A percentile compares a stretch with the other conserved stretches of the same genome.
phyloP scores from a whole-genome alignment of 1,140 invertebrate species.

The Piezodorus guildinii region DNA sequence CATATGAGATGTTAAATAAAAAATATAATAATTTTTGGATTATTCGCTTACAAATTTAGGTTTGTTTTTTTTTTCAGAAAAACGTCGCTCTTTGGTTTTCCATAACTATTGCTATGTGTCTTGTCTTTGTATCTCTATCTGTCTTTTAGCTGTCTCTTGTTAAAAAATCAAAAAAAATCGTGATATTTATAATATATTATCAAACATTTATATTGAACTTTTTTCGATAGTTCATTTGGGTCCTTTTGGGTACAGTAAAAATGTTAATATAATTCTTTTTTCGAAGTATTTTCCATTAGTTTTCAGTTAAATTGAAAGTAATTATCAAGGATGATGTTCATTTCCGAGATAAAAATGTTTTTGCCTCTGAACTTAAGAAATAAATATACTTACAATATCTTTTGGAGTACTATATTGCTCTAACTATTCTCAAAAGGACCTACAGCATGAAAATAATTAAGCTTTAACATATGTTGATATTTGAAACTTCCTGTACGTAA shows the following conservation, averaged over 20 bases:
- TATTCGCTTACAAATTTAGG: neutral
- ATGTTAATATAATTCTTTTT: no score
- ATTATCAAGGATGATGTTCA: no score
- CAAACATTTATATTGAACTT: neutral
- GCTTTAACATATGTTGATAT: slow-evolving; percentile 15
- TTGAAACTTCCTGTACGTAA: slow-evolving; percentile 4
- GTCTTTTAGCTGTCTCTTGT: slow-evolving; percentile 7
- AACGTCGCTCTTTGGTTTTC: slow-evolving; percentile 1
- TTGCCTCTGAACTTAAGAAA: no score
- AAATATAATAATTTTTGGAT: neutral
- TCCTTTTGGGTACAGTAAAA: neutral
- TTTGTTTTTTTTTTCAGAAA: no score
- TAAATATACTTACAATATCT: no score
- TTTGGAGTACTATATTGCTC: no score
- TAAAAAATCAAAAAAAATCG: neutral
- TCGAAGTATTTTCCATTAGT: no score
- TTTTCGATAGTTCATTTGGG: neutral
- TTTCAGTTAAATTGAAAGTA: no score
- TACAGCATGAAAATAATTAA: neutral
- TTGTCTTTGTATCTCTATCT: slow-evolving; percentile 8
- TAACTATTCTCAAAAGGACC: slow-evolving; percentile 1
- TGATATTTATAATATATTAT: slow-evolving; percentile 8
- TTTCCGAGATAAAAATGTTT: no score
- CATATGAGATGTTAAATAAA: neutral
- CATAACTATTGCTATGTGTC: neutral